Base-by-base conservation (phyloP, 2,113 vertebrate genomes). In the Tachysurus fulvidraco region DNA sequence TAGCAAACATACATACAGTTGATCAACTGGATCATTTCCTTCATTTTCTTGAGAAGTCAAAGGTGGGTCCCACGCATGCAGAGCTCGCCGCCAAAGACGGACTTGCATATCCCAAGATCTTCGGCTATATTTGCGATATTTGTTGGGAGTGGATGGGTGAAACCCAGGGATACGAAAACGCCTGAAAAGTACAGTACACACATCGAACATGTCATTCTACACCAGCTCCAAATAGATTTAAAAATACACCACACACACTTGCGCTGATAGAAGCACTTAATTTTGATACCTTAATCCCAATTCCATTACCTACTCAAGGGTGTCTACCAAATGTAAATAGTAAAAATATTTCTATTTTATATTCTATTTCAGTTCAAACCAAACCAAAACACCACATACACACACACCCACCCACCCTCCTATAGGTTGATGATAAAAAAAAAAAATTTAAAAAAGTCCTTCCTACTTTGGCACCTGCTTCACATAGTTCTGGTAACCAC, bases 51-150 rank as follows among this genome's bases (percentile, higher is more conserved):
- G 90, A 30, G 6, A 4, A 28, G 91, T 64, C 21, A 81, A 62
- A 1, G 94, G 95, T 0, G 95, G 96, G 83, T 97, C 96, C 96
- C 96, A 96, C 25, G 94, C 91, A 92, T 96, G 95, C 73, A 97
- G 93, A 2, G 95, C 95, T 84, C 94, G 91, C 92, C 97, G 94
- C 96, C 96, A 96, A 36, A 97, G 93, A 54, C 95, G 95, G 84
- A 97, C 96, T 92, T 97, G 96, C 95, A 95, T 95, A 91, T 97
- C 96, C 96, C 96, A 98, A 62, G 95, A 97, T 73, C 93, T 91
- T 23, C 94, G 92, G 88, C 96, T 98, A 86, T 96, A 97, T 90
- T 95, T 96, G 88, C 94, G 95, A 86, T 95, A 94, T 91, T 97
- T 98, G 91, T 98, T 96, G 57, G 96, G 96, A 5, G 95, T 97